phyloP scores from a whole-genome alignment of 2,113 vertebrate genomes.

The Brachyhypopomus gauderio region DNA sequence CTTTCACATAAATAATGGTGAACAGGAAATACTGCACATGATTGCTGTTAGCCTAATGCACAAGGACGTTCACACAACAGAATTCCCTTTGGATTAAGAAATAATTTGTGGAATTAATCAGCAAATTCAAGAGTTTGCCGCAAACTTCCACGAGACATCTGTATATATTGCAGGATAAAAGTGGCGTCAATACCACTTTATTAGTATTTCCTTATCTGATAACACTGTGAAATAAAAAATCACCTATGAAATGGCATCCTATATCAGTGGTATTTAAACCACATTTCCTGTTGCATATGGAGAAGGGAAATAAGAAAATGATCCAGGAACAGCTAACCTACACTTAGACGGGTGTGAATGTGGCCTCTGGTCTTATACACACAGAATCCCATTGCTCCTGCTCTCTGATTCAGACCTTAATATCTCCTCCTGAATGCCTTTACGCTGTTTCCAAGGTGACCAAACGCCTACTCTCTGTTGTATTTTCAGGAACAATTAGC shows the following conservation, averaged over 20 bases:
- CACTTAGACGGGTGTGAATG: neutral
- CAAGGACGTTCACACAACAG: neutral
- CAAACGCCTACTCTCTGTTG: constrained; percentile 36
- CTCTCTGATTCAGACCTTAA: constrained; percentile 20
- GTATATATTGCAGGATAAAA: neutral
- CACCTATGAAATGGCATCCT: too few species aligned
- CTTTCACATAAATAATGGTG: neutral
- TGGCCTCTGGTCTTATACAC: neutral
- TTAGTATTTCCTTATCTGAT: too few species aligned
- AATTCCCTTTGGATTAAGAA: neutral
- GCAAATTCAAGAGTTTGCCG: neutral
- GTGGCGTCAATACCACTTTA: too few species aligned
- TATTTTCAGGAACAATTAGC: constrained; percentile 53
- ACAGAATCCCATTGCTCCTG: neutral
- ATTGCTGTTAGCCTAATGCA: neutral
- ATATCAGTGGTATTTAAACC: too few species aligned
- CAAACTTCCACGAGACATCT: neutral
- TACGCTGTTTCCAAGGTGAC: constrained; percentile 49
- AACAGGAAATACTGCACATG: neutral
- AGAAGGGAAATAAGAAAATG: neutral
- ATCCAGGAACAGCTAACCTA: neutral
- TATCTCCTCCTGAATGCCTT: constrained; percentile 29
- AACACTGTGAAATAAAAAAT: too few species aligned
- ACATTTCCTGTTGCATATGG: neutral
- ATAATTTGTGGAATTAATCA: neutral